These are phyloP conservation scores for Athrips mouffetella DNA, from an alignment of 2,888 invertebrate genomes.

Conservation along the genomic window DNA sequence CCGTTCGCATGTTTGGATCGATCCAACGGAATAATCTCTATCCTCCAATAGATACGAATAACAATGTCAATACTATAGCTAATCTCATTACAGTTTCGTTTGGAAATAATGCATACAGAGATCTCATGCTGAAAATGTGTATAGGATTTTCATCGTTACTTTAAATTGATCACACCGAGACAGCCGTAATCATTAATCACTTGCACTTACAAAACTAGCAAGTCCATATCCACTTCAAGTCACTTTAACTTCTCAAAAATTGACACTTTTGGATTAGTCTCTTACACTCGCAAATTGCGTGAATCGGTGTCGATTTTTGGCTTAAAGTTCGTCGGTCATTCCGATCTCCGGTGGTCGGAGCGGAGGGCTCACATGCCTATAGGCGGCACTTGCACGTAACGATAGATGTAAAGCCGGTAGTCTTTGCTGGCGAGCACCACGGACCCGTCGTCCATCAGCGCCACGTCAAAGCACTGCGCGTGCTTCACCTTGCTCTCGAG, in stretches of 20 bases:
- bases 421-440: conserved; percentile 99
- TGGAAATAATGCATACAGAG: conserved; percentile 70
- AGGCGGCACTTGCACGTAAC: conserved; percentile 96
- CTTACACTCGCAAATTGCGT: conserved; percentile 41
- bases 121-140: conserved; percentile 61
- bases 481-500: conserved; percentile 99
- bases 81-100: conserved; percentile 77
- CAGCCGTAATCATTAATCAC: conserved; percentile 60
- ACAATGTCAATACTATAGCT: conserved; percentile 78
- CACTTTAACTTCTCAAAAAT: conserved; percentile 63
- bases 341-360: conserved; percentile 63
- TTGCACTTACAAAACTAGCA: conserved; percentile 56
- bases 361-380: conserved; percentile 83
- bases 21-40: conserved; percentile 73
- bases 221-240: conserved; percentile 44
- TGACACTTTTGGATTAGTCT: conserved; percentile 55
- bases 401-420: conserved; percentile 99
- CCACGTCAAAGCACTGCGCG: conserved; percentile 99
- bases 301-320: conserved; percentile 57
- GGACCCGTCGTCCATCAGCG: conserved; percentile 98
- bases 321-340: conserved; percentile 64
- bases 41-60: conserved; percentile 72
- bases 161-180: conserved; percentile 69
- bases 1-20: conserved; percentile 61
- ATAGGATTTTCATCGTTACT: conserved; percentile 54